Conservation (phyloP, 37 sponge, comb jelly and placozoan species). For the Crambe crambe region DNA sequence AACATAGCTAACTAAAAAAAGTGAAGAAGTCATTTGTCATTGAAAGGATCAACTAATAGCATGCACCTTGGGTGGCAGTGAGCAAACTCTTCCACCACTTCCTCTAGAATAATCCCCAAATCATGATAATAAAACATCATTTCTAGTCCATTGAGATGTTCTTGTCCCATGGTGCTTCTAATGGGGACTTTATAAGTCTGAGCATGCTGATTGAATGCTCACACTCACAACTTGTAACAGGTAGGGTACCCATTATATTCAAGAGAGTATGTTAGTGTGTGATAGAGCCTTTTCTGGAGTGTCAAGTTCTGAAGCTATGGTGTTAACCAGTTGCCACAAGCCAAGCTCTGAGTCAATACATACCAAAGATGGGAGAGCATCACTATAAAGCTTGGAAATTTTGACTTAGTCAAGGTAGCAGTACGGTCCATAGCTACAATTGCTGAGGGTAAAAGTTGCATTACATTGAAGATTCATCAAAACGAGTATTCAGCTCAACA, state of each 20-base stretch:
- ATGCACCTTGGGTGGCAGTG: background rate
- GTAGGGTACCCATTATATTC: constrained; percentile 39
- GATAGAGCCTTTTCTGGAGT: constrained; percentile 27
- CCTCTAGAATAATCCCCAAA: constrained; percentile 11
- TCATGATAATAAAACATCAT: background rate
- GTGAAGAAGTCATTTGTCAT: no score
- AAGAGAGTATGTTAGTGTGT: constrained; percentile 13
- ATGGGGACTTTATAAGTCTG: constrained; percentile 20
- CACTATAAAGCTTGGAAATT: constrained; percentile 1
- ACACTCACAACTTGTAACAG: background rate
- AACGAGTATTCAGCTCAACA: constrained; percentile 8
- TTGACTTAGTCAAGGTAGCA: background rate
- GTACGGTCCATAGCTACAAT: background rate
- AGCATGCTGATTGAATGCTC: constrained; percentile 39
- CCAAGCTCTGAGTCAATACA: constrained; percentile 23
- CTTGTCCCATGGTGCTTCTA: constrained; percentile 23
- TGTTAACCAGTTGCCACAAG: no score
- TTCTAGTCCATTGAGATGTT: constrained; percentile 16
- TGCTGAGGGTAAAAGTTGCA: constrained; percentile 2
- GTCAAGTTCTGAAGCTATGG: constrained; percentile 25
- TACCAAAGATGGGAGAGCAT: background rate
- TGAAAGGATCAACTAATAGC: no score
- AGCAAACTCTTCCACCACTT: constrained; percentile 23
- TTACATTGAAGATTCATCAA: constrained; percentile 24
- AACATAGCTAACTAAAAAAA: no score